Conservation (phyloP, 2,797 vertebrate genomes). For the Aselliscus stoliczkanus region DNA sequence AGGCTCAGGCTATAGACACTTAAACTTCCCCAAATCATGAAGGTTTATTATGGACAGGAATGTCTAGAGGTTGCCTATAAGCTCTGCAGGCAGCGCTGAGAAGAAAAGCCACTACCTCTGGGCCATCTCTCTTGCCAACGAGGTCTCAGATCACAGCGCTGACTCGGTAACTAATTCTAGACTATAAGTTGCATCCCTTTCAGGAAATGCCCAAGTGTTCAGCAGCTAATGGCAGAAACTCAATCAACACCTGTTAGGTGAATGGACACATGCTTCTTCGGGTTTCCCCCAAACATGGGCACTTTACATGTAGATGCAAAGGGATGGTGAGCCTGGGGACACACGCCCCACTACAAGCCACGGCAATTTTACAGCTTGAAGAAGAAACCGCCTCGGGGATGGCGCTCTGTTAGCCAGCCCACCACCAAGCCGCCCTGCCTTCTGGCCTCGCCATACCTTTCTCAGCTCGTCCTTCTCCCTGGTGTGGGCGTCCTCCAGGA, state of each 20-base stretch:
- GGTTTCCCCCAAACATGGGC: neutral
- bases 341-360: neutral
- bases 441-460: constrained; percentile 80
- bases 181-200: neutral
- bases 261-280: neutral
- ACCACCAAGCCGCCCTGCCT: fast-evolving
- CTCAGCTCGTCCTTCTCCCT: constrained; percentile 85
- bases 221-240: neutral
- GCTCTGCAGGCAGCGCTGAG: neutral
- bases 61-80: neutral
- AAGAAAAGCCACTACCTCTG: neutral
- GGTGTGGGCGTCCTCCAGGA: constrained; percentile 84
- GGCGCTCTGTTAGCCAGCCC: fast-evolving
- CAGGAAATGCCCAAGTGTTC: neutral
- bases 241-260: neutral
- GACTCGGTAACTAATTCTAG: neutral
- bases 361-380: neutral
- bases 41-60: neutral
- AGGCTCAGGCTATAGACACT: neutral
- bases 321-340: too few relatives aligned
- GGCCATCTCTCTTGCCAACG: neutral
- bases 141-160: neutral
- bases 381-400: fast-evolving
- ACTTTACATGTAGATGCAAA: neutral
- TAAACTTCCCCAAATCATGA: neutral